These are phyloP conservation scores for Rhinichthys klamathensis DNA, from an alignment of 2,113 vertebrate species.

Conservation along the genomic window DNA sequence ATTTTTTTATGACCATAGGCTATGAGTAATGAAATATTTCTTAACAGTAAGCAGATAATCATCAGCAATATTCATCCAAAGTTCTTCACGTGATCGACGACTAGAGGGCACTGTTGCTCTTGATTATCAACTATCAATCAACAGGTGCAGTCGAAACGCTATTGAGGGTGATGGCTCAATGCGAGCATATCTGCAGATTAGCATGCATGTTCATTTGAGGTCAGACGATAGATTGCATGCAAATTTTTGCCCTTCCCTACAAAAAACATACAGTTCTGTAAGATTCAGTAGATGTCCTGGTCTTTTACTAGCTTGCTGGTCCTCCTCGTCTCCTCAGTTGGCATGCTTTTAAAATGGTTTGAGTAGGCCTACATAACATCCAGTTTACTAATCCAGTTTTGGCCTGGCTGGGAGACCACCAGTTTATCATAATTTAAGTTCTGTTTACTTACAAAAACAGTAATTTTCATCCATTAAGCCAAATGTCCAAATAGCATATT, in stretches of 20 bases:
- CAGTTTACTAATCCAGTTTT: neutral
- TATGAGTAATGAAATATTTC: no score
- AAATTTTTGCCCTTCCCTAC: neutral
- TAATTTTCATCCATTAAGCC: neutral
- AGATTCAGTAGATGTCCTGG: neutral
- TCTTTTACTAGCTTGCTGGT: neutral
- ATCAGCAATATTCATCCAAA: no score
- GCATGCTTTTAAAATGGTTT: neutral
- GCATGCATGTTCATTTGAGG: neutral
- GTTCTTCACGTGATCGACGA: constrained; percentile 41
- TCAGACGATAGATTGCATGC: neutral
- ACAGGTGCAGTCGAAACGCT: constrained; percentile 61
- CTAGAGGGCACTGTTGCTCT: constrained; percentile 74
- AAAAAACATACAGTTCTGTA: neutral
- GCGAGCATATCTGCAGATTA: neutral
- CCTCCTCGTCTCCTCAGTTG: neutral
- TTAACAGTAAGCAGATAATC: no score
- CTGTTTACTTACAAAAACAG: neutral
- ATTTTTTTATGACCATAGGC: no score
- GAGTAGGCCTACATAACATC: neutral
- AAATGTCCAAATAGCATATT: neutral
- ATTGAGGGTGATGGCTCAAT: neutral
- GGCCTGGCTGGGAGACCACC: neutral
- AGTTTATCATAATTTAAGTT: neutral
- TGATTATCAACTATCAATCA: constrained; percentile 60